Base-by-base conservation (phyloP, 2,113 vertebrate species). In the Petromus typicus region DNA sequence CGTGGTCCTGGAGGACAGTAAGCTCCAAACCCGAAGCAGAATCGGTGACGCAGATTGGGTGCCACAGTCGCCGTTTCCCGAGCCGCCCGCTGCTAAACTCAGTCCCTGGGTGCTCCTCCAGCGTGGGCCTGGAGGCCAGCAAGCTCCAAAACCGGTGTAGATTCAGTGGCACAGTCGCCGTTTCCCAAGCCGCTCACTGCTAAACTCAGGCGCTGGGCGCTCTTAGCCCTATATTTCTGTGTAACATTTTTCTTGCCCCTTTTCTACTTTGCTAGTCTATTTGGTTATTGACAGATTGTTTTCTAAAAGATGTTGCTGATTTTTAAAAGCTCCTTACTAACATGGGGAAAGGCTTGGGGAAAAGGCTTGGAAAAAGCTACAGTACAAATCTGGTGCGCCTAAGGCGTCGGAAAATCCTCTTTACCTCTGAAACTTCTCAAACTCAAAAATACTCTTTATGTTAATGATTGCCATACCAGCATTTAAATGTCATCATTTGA, bases 241-340 rank as follows among this genome's bases (percentile, higher is more conserved):
- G 27, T 75, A 92, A 54, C 3, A 48, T 92, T 76, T 76, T 69
- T 45, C 16, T 40, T 54, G 10, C 64, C 75, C n/a, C 34, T 82
- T 95, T 95, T 6, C 3, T 89, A 37, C 54, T 64, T 48, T 63
- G 3, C 40, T 43, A 20, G 45, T 51, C 59, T 86, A 48, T 69
- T 78, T 6, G 67, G 0, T 83, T 63, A 87, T 56, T 83, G 54
- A 32, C 37, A 90, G 2, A 43, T 69, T 43, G 81, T 22, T 79
- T 95, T 96, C 63, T n/a, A 79, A 78, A 93, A 90, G 8, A 69
- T 40, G 66, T 63, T 64, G 22, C 22, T 83, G 37, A 64, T 71
- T 87, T 93, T 83, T 59, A 76, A 76, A 95, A 84, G 7, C 37
- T 18, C 63, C 11, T 32, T 78, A 4, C 61, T 71, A 12, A 11